Evolutionary conservation across 2,797 vertebrate species (phyloP).

Genomic region (Phrynocephalus guinanensis): DNA sequence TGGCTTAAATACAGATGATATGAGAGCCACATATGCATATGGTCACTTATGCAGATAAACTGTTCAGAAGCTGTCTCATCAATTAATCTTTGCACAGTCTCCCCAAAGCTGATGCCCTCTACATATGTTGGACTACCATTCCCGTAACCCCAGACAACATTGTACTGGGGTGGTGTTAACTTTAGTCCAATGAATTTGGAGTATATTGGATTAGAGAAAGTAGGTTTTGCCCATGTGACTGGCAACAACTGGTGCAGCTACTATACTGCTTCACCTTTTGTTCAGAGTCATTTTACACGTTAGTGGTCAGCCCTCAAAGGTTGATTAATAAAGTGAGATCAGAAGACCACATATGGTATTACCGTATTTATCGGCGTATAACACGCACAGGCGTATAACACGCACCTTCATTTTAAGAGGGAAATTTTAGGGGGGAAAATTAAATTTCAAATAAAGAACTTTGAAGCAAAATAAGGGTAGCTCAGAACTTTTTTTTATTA

Average conservation of each 20-base stretch:
- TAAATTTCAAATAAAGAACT: too few species aligned
- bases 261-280: not conserved
- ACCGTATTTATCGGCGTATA: too few species aligned
- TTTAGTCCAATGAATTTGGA: not conserved
- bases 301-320: not conserved
- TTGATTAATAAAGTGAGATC: slow-evolving; percentile 5
- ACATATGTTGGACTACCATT: not conserved
- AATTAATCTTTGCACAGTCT: not conserved
- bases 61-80: not conserved
- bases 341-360: not conserved
- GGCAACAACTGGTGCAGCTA: too few species aligned
- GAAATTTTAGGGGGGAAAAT: too few species aligned
- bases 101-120: not conserved
- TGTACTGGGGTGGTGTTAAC: not conserved
- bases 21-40: not conserved
- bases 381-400: too few species aligned
- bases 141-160: not conserved
- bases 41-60: not conserved
- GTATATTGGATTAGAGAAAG: too few species aligned
- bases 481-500: too few species aligned
- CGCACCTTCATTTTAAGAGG: too few species aligned
- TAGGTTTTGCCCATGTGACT: not conserved
- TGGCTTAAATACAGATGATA: not conserved
- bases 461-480: too few species aligned
- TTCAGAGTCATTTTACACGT: not conserved